phyloP scores from a whole-genome alignment of 1,140 invertebrate species.

The Caenorhabditis elegans region WBcel235 BX284604.4:17316001-17316500 shows the following conservation, averaged over 20 bases:
- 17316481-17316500: background rate
- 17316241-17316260: background rate
- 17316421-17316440: background rate
- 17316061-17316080: no score
- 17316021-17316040: no score
- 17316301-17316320: background rate
- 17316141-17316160: no score
- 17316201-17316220: background rate
- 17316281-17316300: background rate
- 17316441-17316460: background rate
- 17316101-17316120: no score
- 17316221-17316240: slow-evolving; percentile 1
- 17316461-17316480: background rate
- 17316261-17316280: background rate
- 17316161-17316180: background rate
- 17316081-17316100: no score
- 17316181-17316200: background rate
- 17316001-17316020: no score
- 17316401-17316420: background rate
- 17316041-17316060: no score
- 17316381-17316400: background rate
- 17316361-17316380: background rate
- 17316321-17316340: background rate
- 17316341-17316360: background rate
- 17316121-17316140: no score